Conservation (phyloP, 2,888 invertebrate species). For the Glomeris marginata region DNA sequence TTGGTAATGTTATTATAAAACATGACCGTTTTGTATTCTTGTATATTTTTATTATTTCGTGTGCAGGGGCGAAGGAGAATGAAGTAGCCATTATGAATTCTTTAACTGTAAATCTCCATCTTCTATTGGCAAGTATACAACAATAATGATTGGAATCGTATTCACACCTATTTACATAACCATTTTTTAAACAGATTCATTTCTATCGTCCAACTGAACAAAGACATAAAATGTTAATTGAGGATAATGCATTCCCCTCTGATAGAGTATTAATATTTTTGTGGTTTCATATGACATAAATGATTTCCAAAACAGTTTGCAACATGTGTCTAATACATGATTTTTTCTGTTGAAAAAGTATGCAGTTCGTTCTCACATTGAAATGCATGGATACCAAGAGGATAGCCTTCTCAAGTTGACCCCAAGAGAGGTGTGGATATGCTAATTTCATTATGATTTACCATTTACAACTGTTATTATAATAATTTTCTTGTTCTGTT, state of each 20-base stretch:
- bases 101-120: conserved; percentile 40
- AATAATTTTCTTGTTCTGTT: too few relatives aligned
- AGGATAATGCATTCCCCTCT: conserved; percentile 40
- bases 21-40: neutral
- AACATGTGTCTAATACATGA: neutral
- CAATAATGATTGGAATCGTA: neutral
- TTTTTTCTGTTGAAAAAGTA: conserved; percentile 30
- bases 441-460: too few relatives aligned
- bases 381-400: conserved; percentile 33
- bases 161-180: neutral
- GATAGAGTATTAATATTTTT: conserved; percentile 30
- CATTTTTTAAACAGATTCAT: conserved; percentile 26
- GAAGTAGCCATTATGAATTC: conserved; percentile 41
- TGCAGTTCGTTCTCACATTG: conserved; percentile 37
- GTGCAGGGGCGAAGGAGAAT: conserved; percentile 24
- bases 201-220: conserved; percentile 39
- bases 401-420: conserved; percentile 32
- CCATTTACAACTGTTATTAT: too few relatives aligned
- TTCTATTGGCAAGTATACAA: conserved; percentile 32
- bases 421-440: conserved; percentile 32
- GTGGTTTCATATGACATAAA: neutral
- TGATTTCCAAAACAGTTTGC: neutral
- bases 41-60: neutral
- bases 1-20: conserved; percentile 16
- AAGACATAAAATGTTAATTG: conserved; percentile 39